Conservation (phyloP, 2,888 invertebrate genomes). For the Drosophila maculinotata region DNA sequence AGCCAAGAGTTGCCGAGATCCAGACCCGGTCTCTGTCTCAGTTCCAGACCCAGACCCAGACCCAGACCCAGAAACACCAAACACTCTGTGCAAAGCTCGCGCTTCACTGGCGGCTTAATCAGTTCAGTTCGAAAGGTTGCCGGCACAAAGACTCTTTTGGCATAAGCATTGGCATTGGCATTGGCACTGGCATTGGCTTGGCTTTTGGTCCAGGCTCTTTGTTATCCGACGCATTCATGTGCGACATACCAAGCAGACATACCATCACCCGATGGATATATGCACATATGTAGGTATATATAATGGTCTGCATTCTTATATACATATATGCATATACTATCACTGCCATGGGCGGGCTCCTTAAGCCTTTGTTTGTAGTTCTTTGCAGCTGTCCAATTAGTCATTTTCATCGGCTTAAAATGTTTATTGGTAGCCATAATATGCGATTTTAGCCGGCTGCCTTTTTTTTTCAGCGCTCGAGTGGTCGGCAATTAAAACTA, state of each 20-base stretch:
- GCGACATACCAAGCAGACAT: slow-evolving; percentile 60
- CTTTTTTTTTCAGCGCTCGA: slow-evolving; percentile 23
- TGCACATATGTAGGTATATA: slow-evolving; percentile 6
- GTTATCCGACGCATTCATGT: slow-evolving; percentile 67
- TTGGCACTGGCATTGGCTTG: slow-evolving; percentile 19
- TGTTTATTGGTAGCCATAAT: slow-evolving; percentile 57
- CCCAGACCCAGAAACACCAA: slow-evolving; percentile 7
- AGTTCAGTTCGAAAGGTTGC: slow-evolving; percentile 68
- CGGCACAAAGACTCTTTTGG: slow-evolving; percentile 49
- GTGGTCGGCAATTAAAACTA: slow-evolving; percentile 50
- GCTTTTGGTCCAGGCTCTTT: slow-evolving; percentile 45
- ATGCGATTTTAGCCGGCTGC: slow-evolving; percentile 64
- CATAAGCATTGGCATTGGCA: slow-evolving; percentile 40
- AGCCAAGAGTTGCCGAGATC: slow-evolving; percentile 32
- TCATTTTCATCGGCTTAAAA: slow-evolving; percentile 68
- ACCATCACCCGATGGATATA: slow-evolving; percentile 5
- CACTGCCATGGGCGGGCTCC: slow-evolving; percentile 13
- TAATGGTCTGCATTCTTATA: not conserved
- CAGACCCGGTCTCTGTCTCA: slow-evolving; percentile 6
- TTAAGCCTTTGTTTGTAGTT: slow-evolving; percentile 64
- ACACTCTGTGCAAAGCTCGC: slow-evolving; percentile 23
- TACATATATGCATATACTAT: slow-evolving; percentile 13
- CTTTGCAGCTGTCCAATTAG: slow-evolving; percentile 77
- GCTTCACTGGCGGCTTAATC: slow-evolving; percentile 71
- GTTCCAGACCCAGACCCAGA: slow-evolving; percentile 5